Base-by-base conservation (phyloP, 2,113 vertebrate species). In the Hystrix cristata region DNA sequence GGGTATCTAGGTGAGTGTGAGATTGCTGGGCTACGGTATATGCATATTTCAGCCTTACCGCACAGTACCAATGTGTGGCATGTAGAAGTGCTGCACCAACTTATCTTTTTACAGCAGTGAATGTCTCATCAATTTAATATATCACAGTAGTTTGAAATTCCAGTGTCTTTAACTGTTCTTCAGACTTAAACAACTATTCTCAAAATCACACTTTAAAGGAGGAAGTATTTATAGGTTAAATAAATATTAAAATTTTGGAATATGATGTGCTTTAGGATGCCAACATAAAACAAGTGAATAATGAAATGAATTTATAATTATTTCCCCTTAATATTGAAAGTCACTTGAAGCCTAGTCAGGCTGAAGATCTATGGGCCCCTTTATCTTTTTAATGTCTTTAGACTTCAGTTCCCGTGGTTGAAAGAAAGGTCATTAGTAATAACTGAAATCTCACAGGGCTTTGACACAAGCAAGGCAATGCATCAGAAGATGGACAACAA, bases 111-210 rank as follows among this genome's bases (percentile, higher is more conserved):
- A 18, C 34, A 78, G 7, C 1, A 38, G 46, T 34, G 4, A 18
- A 4, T 38, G 95, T 79, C 86, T 74, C 3, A 71, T 31, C 0
- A 31, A 31, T 38, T 79, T 51, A 79, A 82, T 78, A 67, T 71
- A 31, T 85, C 25, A 88, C 55, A 85, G n/a, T 2, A 21, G 1
- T 51, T 89, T 94, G 25, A 94, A 95, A 95, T 83, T 88, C n/a
- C 74, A 67, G 53, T 57, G 11, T 60, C 5, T 5, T 67, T 55
- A 89, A 62, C 5, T 87, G 19, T 74, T 67, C 27, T 29, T 87
- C 48, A 94, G 12, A 29, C 38, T 74, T 91, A 69, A 93, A 10
- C 19, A 71, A 7, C 5, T 90, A 57, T 82, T 74, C 86, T 74
- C 8, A 76, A 55, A 74, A 85, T 62, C 94, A 62, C 15, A 64